Evolutionary conservation across 1,140 invertebrate species (phyloP).

Genomic region (Parapsyche elsis): DNA sequence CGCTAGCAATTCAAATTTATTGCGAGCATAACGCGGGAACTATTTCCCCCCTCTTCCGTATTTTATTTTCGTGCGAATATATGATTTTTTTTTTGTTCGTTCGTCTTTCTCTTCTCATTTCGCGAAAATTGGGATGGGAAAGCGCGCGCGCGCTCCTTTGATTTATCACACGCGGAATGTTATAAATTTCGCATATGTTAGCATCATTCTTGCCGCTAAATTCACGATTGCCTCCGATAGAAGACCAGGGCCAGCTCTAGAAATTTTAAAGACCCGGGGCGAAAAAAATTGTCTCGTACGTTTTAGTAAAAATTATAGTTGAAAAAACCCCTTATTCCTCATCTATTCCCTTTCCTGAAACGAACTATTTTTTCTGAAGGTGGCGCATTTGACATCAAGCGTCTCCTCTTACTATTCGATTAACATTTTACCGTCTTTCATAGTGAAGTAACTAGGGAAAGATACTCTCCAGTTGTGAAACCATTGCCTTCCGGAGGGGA

Average conservation of each 20-base stretch:
- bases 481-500: too few relatives aligned
- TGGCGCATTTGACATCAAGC: too few relatives aligned
- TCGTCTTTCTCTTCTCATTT: background rate
- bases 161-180: conserved; percentile 26
- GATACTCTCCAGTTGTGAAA: too few relatives aligned
- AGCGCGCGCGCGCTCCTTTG: background rate
- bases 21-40: background rate
- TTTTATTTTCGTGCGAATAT: background rate
- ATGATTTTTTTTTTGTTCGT: background rate
- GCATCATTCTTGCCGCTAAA: conserved; percentile 31
- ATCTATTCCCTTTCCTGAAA: too few relatives aligned
- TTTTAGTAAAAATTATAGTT: background rate
- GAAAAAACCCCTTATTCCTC: too few relatives aligned
- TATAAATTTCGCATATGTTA: conserved; percentile 36
- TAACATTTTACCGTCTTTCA: too few relatives aligned
- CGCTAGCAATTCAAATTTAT: conserved; percentile 23
- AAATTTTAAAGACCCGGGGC: background rate
- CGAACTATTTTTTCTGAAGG: too few relatives aligned
- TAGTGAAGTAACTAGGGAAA: too few relatives aligned
- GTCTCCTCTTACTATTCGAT: too few relatives aligned
- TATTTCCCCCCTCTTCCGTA: too few relatives aligned
- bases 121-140: conserved; percentile 8
- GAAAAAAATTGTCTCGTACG: background rate
- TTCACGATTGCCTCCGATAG: conserved; percentile 14
- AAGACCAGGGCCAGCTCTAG: background rate